Conservation (phyloP, 2,888 invertebrate species). For the Choristoneura rosaceana region DNA sequence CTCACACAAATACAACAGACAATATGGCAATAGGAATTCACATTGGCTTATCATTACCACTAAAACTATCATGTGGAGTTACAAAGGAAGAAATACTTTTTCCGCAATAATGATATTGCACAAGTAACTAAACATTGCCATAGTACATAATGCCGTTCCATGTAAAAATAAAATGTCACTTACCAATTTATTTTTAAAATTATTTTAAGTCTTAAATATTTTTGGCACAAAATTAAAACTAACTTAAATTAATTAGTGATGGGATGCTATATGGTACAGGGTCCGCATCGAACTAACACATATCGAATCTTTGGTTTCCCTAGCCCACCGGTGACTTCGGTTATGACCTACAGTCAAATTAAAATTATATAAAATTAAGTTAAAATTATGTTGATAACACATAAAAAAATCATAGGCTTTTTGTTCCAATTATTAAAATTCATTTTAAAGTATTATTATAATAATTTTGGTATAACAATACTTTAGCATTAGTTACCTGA, state of each 20-base stretch:
- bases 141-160: constrained; percentile 75
- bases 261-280: constrained; percentile 78
- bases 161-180: constrained; percentile 68
- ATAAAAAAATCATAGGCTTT: constrained; percentile 65
- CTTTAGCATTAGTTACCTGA: constrained; percentile 3
- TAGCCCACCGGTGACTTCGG: constrained; percentile 79
- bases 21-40: constrained; percentile 84
- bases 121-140: constrained; percentile 66
- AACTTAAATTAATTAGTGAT: constrained; percentile 59
- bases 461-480: neutral
- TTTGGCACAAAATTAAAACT: constrained; percentile 75
- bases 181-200: constrained; percentile 55
- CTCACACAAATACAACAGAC: constrained; percentile 64
- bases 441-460: constrained; percentile 44
- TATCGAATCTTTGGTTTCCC: constrained; percentile 83
- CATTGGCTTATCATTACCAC: constrained; percentile 66
- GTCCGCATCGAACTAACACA: constrained; percentile 64
- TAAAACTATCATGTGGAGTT: constrained; percentile 55
- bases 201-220: constrained; percentile 68
- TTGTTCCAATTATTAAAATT: constrained; percentile 53
- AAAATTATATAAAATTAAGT: constrained; percentile 44
- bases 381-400: constrained; percentile 65
- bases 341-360: constrained; percentile 56
- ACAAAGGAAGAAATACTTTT: constrained; percentile 66
- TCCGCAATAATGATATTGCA: constrained; percentile 71